Conservation (phyloP, 2,113 vertebrate species). For the Muntiacus muntjak region DNA sequence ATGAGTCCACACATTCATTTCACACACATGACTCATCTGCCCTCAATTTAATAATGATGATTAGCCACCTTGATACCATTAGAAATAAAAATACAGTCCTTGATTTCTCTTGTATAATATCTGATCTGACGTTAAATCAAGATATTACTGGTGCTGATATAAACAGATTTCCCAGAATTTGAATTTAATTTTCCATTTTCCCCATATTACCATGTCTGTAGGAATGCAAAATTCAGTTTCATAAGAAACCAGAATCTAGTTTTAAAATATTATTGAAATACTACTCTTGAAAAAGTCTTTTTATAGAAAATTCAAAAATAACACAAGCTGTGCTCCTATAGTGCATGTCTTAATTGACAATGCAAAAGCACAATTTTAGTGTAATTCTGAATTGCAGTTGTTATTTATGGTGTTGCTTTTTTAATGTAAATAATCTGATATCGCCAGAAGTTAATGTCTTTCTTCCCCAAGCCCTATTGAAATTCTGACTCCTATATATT, state of each 20-base stretch:
- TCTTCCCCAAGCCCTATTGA: not conserved
- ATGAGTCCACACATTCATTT: constrained; percentile 46
- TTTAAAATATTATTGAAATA: constrained; percentile 45
- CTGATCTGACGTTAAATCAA: constrained; percentile 14
- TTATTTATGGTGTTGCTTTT: not conserved
- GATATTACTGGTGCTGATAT: not conserved
- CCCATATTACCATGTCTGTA: not conserved
- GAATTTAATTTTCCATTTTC: constrained; percentile 5
- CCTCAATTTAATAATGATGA: constrained; percentile 57
- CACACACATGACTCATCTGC: constrained; percentile 46
- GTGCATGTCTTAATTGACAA: not conserved
- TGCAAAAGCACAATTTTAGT: not conserved
- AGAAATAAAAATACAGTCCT: constrained; percentile 17
- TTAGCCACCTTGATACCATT: constrained; percentile 54
- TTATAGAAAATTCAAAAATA: constrained; percentile 51
- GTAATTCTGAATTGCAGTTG: constrained; percentile 6
- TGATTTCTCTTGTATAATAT: constrained; percentile 7
- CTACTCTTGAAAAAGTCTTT: not conserved
- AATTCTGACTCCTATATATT: not conserved
- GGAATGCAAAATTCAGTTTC: not conserved
- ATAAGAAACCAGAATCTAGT: constrained; percentile 4
- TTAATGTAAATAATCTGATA: constrained; percentile 32
- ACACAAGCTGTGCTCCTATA: not conserved
- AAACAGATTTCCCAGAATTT: constrained; percentile 33
- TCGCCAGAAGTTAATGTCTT: not conserved